Evolutionary conservation across 2,888 invertebrate genomes (phyloP).

Genomic region (Diloba caeruleocephala): DNA sequence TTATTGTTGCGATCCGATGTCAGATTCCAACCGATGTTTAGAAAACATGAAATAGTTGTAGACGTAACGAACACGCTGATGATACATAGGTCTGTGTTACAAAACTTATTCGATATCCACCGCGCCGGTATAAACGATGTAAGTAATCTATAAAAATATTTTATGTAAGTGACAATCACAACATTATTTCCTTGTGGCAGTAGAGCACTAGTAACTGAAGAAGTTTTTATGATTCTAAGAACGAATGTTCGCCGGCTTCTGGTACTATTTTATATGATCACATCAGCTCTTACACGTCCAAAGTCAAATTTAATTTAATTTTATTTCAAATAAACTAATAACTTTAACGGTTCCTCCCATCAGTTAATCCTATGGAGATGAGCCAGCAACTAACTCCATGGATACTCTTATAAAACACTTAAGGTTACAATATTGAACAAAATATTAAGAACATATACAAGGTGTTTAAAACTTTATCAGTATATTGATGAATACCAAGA

Average conservation of each 20-base stretch:
- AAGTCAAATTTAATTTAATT: no score
- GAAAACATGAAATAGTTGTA: constrained; percentile 49
- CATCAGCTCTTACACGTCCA: no score
- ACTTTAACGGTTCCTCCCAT: no score
- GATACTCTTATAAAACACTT: no score
- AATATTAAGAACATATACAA: no score
- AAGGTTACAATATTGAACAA: no score
- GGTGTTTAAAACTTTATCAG: no score
- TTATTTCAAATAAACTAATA: no score
- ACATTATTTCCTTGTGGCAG: constrained; percentile 3
- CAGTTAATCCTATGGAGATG: no score
- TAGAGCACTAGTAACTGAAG: neutral
- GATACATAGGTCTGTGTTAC: constrained; percentile 10
- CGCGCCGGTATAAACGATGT: constrained; percentile 12
- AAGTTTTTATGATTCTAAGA: neutral
- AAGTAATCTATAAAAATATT: constrained; percentile 4
- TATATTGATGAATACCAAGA: no score
- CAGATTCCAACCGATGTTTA: constrained; percentile 41
- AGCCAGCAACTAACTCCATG: no score
- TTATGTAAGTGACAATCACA: neutral
- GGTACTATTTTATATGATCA: no score
- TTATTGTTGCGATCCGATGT: constrained; percentile 17
- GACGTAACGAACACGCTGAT: constrained; percentile 1
- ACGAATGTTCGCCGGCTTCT: neutral
- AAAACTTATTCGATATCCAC: constrained; percentile 20